phyloP scores from a whole-genome alignment of 2,113 vertebrate species.

The Leucoraja erinaceus region DNA sequence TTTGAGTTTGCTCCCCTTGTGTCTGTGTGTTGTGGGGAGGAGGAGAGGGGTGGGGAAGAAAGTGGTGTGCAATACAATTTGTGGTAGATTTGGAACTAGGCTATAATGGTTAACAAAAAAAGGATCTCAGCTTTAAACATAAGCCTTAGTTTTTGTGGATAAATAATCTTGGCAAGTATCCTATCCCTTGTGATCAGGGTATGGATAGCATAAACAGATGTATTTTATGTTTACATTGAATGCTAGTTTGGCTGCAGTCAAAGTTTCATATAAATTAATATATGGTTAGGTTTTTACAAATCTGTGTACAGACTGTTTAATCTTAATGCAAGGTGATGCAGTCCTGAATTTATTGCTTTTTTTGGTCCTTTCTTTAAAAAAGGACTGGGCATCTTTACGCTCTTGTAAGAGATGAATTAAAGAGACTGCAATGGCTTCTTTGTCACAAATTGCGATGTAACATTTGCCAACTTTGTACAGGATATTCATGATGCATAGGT shows the following conservation, averaged over 20 bases:
- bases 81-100: constrained; percentile 24
- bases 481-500: constrained; percentile 38
- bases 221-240: constrained; percentile 36
- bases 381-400: constrained; percentile 12
- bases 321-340: constrained; percentile 29
- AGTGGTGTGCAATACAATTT: background rate
- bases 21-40: background rate
- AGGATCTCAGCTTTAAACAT: constrained; percentile 33
- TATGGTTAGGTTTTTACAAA: constrained; percentile 37
- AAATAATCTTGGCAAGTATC: constrained; percentile 24
- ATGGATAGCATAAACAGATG: constrained; percentile 27
- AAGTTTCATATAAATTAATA: constrained; percentile 35
- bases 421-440: constrained; percentile 35
- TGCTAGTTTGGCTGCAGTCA: constrained; percentile 37
- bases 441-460: constrained; percentile 37
- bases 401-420: constrained; percentile 34
- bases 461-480: constrained; percentile 39
- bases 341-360: constrained; percentile 36
- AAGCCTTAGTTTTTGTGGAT: constrained; percentile 30
- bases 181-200: constrained; percentile 18
- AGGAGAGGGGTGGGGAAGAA: background rate
- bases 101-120: background rate
- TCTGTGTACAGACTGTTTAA: constrained; percentile 37
- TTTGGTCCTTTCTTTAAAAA: constrained; percentile 37
- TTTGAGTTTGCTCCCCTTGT: background rate